Conservation (phyloP, 2,797 vertebrate genomes). For the Carcharodon carcharias region DNA sequence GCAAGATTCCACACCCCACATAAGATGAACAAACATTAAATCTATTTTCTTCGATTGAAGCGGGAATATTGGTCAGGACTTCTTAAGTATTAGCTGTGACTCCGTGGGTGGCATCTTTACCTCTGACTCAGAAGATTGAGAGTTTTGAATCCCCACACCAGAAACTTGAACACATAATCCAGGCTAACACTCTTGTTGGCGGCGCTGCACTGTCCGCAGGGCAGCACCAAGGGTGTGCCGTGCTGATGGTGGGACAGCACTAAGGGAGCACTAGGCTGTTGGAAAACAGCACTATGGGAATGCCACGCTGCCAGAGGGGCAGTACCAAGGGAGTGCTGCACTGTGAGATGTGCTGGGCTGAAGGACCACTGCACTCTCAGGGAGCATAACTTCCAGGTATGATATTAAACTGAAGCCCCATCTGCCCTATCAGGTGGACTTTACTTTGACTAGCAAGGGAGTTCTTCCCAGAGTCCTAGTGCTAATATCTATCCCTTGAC, state of each 20-base stretch:
- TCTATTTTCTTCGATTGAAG: too few relatives aligned
- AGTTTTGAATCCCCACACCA: too few relatives aligned
- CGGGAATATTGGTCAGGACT: not conserved
- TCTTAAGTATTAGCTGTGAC: not conserved
- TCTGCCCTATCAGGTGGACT: not conserved
- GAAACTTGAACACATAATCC: too few relatives aligned
- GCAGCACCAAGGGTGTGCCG: not conserved
- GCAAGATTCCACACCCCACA: not conserved
- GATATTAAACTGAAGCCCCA: not conserved
- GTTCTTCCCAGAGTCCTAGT: not conserved
- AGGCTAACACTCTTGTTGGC: too few relatives aligned
- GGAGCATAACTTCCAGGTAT: too few relatives aligned
- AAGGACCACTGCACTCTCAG: too few relatives aligned
- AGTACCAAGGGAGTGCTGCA: not conserved
- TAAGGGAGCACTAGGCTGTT: too few relatives aligned
- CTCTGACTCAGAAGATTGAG: not conserved
- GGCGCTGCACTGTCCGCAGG: too few relatives aligned
- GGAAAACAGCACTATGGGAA: too few relatives aligned
- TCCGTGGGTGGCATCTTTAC: not conserved
- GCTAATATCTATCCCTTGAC: not conserved
- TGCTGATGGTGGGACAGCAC: too few relatives aligned
- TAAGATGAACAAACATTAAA: not conserved
- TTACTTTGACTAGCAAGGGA: not conserved
- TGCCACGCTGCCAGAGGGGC: not conserved
- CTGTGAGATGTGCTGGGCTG: not conserved